Conservation (phyloP, 2,888 invertebrate genomes). For the Epirrhoe tristata region DNA sequence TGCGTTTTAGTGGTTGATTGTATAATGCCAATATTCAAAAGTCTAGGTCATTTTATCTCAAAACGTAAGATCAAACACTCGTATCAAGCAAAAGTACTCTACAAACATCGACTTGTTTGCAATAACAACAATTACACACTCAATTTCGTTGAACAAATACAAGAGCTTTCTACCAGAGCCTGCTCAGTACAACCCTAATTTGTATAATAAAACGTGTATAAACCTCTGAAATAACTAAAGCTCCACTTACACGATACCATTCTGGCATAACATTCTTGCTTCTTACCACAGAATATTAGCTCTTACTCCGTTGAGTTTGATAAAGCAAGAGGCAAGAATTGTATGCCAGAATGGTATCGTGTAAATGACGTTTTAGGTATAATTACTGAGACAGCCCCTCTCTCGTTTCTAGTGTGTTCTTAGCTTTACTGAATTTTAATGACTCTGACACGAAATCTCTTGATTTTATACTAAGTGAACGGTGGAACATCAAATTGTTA, state of each 20-base stretch:
- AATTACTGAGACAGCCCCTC: conserved; percentile 62
- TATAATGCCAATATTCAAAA: conserved; percentile 3
- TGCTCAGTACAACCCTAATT: conserved; percentile 49
- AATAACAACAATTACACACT: conserved; percentile 58
- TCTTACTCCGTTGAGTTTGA: too few species aligned
- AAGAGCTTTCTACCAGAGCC: conserved; percentile 24
- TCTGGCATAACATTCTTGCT: too few species aligned
- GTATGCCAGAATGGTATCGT: too few species aligned
- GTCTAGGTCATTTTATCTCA: conserved; percentile 3
- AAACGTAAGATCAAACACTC: conserved; percentile 36
- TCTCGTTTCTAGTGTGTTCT: conserved; percentile 63
- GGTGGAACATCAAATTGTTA: conserved; percentile 4
- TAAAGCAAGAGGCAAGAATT: too few species aligned
- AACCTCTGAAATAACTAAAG: conserved; percentile 40
- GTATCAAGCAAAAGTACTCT: conserved; percentile 50
- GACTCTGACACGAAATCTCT: conserved; percentile 30
- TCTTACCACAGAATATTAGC: too few species aligned
- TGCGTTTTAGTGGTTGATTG: too few species aligned
- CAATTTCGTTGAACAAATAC: conserved; percentile 60
- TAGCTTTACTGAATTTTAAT: conserved; percentile 63
- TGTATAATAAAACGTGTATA: conserved; percentile 60
- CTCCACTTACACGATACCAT: too few species aligned
- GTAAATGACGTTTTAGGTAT: conserved; percentile 39
- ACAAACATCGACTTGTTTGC: conserved; percentile 51
- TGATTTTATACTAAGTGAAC: conserved; percentile 32